Percentiles rank a stretch among this genome's conserved stretches.
Evolutionary conservation across 1,140 invertebrate species (phyloP).

Genomic region (Bombus confusus): DNA sequence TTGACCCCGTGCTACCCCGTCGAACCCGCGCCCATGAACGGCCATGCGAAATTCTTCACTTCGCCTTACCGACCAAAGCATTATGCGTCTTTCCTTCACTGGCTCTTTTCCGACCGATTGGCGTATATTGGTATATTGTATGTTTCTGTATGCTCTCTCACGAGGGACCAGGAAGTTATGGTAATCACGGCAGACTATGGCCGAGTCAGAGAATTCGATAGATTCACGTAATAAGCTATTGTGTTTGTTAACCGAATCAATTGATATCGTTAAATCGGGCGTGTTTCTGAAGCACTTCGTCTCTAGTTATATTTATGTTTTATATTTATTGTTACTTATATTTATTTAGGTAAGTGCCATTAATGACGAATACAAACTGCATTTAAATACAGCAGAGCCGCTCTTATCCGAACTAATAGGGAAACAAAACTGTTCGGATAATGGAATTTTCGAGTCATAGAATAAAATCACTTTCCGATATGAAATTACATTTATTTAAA

Average conservation of each 20-base stretch:
- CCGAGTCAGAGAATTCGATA: neutral
- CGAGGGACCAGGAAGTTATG: neutral
- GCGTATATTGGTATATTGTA: neutral
- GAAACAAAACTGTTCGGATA: too few relatives aligned
- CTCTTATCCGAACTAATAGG: too few relatives aligned
- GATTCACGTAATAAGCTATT: neutral
- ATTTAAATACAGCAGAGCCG: neutral
- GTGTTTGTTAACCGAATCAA: neutral
- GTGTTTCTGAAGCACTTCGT: too few relatives aligned
- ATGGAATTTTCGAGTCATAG: too few relatives aligned
- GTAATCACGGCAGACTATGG: neutral
- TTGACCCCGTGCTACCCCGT: conserved; percentile 19
- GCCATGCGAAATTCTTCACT: conserved; percentile 55
- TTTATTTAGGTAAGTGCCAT: too few relatives aligned
- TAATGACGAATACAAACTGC: neutral
- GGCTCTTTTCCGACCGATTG: neutral
- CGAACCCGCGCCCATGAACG: conserved; percentile 21
- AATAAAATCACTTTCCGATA: too few relatives aligned
- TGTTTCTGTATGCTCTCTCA: neutral
- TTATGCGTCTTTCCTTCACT: neutral
- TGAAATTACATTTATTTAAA: too few relatives aligned
- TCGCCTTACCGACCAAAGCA: neutral
- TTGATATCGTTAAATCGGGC: neutral
- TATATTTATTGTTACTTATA: too few relatives aligned
- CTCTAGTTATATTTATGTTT: too few relatives aligned